Base-by-base conservation (phyloP, 2,888 invertebrate genomes). In the Palloptera scutellata region DNA sequence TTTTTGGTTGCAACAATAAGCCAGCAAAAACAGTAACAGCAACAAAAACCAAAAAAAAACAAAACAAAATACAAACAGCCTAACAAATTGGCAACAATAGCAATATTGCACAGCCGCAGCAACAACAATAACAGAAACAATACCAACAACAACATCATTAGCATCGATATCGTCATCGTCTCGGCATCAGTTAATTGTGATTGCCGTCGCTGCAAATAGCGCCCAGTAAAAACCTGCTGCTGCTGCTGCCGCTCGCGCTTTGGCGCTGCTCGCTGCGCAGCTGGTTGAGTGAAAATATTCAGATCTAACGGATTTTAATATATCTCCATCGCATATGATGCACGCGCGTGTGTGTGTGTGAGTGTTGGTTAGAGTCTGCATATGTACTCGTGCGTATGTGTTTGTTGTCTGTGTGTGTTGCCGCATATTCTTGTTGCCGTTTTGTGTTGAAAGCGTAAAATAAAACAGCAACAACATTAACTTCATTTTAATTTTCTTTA, bases 381-480 rank as follows among this genome's bases (percentile, higher is more conserved):
- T 48, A 3, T 4, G 10, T 48, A n/a, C n/a, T n/a, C n/a, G n/a
- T n/a, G n/a, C n/a, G n/a, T n/a, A n/a, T n/a, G n/a, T n/a, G n/a
- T n/a, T n/a, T n/a, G n/a, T n/a, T n/a, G 30, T 6, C 30, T 30
- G 30, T 6, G 30, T 30, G 30, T 30, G 30, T 30, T 4, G 30
- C 6, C 30, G 30, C 30, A 6, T 30, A 30, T 30, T 2, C 6
- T 30, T 30, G 10, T 60, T 17, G 48, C 48, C 13, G 20, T 48
- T 17, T 60, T 48, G 52, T 41, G 52, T n/a, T n/a, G 13, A n/a
- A 41, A 52, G 30, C 11, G 61, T 43, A 54, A 43, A 62, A 54
- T 52, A 48, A 15, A 45, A 42, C 54, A 55, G 17, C 52, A 65
- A 17, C 0, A 15, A 43, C 60, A 17, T 45, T 40, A n/a, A 61